Evolutionary conservation across 1,140 invertebrate species (phyloP), one percentile per base, ranked within the genome.

Genomic region (Galleria mellonella): DNA sequence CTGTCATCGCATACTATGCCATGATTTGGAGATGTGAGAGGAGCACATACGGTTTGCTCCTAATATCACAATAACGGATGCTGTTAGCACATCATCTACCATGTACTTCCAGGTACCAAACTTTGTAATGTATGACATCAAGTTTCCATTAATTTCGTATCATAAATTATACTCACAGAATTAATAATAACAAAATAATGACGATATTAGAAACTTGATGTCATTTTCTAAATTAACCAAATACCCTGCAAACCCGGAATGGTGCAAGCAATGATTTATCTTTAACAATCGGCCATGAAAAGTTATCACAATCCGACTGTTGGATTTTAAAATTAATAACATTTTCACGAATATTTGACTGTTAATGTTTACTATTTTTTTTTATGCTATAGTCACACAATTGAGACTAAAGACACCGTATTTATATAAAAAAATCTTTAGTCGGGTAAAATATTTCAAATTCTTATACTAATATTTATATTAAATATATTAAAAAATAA

Each of bases 71-170:
- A 61, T 65, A 53, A 38, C 45, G 67, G 70, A 72, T 68, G 74
- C 72, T 63, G 78, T 77, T 56, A 65, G 72, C 69, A 76, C 71
- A 64, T 68, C 76, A 77, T 72, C 77, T 71, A 69, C 76, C 67
- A 58, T 81, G 64, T 69, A 60, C 76, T 79, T 83, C 58, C 79
- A 83, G 79, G 76, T 83, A 83, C 68, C 69, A 65, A 52, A 61
- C 23, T 32, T 54, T 56, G 27, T 48, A 47, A 57, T 42, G 31
- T 60, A 59, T 72, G 71, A 67, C 58, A 76, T 62, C 69, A 72
- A 70, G 70, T 65, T 50, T 61, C 12, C n/a, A 3, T 6, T 32
- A 48, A 9, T 28, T 10, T n/a, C 11, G 14, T 12, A 3, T 31
- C 30, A 31, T 3, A 31, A 31, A 31, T 9, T 3, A 31, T 31